Conservation (phyloP, 2,113 vertebrate genomes). For the Cyanoderma ruficeps region DNA sequence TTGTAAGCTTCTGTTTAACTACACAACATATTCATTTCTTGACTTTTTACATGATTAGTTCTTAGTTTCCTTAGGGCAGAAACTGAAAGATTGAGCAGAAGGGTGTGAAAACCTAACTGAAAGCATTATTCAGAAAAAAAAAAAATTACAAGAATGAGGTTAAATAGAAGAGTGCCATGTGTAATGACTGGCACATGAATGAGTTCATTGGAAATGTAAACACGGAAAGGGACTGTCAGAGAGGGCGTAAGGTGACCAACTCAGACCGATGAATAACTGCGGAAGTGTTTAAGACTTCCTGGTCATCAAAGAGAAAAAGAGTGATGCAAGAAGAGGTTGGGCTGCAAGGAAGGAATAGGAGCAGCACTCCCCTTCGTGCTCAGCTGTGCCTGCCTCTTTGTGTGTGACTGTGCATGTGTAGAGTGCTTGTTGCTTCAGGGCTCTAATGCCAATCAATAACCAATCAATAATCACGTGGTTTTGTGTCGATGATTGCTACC, state of each 20-base stretch:
- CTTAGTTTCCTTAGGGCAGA: background rate
- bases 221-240: background rate
- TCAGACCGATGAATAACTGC: background rate
- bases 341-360: background rate
- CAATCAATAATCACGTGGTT: accelerated
- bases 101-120: background rate
- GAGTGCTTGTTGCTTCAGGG: background rate
- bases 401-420: background rate
- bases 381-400: background rate
- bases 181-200: background rate
- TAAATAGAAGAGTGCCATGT: background rate
- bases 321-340: background rate
- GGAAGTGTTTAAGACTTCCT: background rate
- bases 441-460: background rate
- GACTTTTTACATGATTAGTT: background rate
- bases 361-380: background rate
- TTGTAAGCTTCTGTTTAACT: background rate
- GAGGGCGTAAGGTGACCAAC: background rate
- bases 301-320: background rate
- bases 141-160: background rate
- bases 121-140: background rate
- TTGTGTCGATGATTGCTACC: background rate
- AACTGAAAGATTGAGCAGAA: background rate
- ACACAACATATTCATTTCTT: background rate
- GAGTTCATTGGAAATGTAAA: constrained; percentile 9